These are phyloP conservation scores for Festucalex cinctus DNA, from an alignment of 2,113 vertebrate species.

Conservation along the genomic window DNA sequence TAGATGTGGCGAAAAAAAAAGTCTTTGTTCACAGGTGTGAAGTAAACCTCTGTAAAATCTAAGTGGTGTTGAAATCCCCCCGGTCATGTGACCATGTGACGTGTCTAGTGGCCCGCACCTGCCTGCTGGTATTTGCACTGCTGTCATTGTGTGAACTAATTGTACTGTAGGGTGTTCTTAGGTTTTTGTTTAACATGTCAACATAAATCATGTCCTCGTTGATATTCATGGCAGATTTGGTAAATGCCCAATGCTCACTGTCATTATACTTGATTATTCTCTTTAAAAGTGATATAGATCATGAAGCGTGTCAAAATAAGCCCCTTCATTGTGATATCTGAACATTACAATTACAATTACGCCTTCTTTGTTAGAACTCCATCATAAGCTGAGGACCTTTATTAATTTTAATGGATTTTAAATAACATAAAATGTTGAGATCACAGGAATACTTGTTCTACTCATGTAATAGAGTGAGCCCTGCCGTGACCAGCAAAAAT, in stretches of 20 bases:
- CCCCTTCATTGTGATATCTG: too few species aligned
- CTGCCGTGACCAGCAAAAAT: background rate
- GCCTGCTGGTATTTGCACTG: slow-evolving; percentile 16
- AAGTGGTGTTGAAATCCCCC: slow-evolving; percentile 43
- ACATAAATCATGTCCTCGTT: too few species aligned
- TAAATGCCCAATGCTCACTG: too few species aligned
- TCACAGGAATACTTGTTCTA: background rate
- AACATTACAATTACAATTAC: too few species aligned
- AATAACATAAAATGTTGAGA: background rate
- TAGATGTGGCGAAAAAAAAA: background rate
- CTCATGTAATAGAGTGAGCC: background rate
- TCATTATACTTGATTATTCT: too few species aligned
- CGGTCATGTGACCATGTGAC: slow-evolving; percentile 30
- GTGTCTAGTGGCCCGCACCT: slow-evolving; percentile 27
- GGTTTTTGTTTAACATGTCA: too few species aligned
- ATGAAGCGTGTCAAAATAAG: too few species aligned
- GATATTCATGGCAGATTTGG: too few species aligned
- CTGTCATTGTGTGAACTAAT: slow-evolving; percentile 38
- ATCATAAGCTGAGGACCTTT: too few species aligned
- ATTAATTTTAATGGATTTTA: background rate
- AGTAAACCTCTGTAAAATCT: background rate
- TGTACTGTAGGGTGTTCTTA: background rate
- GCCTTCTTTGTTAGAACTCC: too few species aligned
- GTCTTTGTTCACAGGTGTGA: slow-evolving; percentile 21
- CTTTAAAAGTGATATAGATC: too few species aligned